Evolutionary conservation across 2,888 invertebrate genomes (phyloP).

Genomic region (Chymomyza caudatula): DNA sequence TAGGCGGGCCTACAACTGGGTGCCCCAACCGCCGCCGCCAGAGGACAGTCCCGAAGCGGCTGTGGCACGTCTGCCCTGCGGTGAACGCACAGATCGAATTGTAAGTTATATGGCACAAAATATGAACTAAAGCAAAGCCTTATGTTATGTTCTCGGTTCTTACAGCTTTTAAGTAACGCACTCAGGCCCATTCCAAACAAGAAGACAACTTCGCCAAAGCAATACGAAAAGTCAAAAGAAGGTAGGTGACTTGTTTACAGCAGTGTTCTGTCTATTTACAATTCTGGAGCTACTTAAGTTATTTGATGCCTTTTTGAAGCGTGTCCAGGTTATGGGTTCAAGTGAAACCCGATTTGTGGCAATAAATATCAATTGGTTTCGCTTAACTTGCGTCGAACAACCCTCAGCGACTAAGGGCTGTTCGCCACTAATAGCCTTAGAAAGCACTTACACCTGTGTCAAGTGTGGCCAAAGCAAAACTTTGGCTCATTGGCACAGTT

Average conservation of each 20-base stretch:
- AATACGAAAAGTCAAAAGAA: conserved; percentile 78
- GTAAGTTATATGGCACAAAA: conserved; percentile 63
- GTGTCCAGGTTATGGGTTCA: conserved; percentile 46
- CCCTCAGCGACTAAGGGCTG: not conserved
- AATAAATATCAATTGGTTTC: conserved; percentile 75
- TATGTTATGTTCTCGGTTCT: conserved; percentile 21
- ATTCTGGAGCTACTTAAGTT: conserved; percentile 32
- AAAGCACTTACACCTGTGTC: not conserved
- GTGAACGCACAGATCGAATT: conserved; percentile 90
- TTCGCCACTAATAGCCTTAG: not conserved
- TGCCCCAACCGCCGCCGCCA: conserved; percentile 94
- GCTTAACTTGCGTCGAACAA: conserved; percentile 54
- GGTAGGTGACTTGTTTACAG: conserved; percentile 69
- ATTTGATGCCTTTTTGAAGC: conserved; percentile 45
- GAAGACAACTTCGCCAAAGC: conserved; percentile 84
- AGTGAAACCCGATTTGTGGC: conserved; percentile 64
- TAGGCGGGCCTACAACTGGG: conserved; percentile 95
- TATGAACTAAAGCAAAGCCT: not conserved
- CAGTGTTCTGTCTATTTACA: conserved; percentile 3
- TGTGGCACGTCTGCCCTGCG: conserved; percentile 90
- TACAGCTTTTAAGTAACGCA: conserved; percentile 76
- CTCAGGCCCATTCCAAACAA: conserved; percentile 80
- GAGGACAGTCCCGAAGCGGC: conserved; percentile 92
- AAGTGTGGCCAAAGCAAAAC: conserved; percentile 10
- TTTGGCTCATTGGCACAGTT: conserved; percentile 17